phyloP scores from a whole-genome alignment of 2,888 invertebrate genomes.

The Argyresthia goedartella region DNA sequence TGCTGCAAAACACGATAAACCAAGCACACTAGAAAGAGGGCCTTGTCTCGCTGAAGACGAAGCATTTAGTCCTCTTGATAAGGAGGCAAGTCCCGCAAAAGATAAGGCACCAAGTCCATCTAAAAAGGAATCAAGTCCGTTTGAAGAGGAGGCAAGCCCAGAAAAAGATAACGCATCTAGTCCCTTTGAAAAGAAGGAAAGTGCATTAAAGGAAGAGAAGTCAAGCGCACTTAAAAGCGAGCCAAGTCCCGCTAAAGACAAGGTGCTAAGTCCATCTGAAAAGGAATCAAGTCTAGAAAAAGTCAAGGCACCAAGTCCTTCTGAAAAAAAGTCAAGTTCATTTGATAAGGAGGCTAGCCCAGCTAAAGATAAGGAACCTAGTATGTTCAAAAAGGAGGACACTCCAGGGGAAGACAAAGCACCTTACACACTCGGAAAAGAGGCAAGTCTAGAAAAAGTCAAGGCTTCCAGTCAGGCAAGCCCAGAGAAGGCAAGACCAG shows the following conservation, averaged over 20 bases:
- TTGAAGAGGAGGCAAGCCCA: background rate
- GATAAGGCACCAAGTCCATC: too few relatives aligned
- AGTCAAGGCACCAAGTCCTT: background rate
- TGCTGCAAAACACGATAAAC: background rate
- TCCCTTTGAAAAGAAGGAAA: background rate
- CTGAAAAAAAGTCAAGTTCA: background rate
- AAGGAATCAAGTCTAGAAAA: background rate
- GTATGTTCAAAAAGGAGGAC: background rate
- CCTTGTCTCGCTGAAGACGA: background rate
- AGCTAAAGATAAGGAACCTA: background rate
- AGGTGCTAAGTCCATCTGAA: background rate
- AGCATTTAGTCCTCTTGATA: background rate
- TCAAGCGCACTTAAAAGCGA: background rate
- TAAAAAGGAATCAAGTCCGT: background rate
- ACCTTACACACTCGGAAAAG: background rate
- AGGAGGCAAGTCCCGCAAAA: background rate
- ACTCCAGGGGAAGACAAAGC: too few relatives aligned
- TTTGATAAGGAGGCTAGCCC: background rate
- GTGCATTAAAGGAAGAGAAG: background rate
- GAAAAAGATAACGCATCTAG: background rate
- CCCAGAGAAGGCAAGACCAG: background rate
- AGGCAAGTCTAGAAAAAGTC: background rate
- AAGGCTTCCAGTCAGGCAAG: too few relatives aligned
- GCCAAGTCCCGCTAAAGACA: background rate
- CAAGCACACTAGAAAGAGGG: background rate